Conservation (phyloP, 2,888 invertebrate genomes). For the Polyommatus icarus region DNA sequence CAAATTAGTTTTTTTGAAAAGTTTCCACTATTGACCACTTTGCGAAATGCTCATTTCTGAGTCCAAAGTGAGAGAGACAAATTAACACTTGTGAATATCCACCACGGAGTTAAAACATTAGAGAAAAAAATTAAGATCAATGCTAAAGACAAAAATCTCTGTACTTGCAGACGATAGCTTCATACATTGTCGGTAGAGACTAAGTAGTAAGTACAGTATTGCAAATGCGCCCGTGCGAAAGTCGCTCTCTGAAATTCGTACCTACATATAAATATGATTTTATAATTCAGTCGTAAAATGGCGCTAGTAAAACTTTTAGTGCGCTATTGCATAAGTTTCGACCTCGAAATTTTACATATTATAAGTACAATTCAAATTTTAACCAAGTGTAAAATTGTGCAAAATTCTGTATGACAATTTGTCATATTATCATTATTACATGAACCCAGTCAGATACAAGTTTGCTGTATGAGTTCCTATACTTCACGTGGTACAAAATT, state of each 20-base stretch:
- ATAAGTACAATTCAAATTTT: neutral
- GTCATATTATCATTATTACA: neutral
- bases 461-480: neutral
- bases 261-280: neutral
- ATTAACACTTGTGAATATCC: too few relatives aligned
- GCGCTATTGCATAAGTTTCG: neutral
- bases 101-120: too few relatives aligned
- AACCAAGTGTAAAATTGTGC: neutral
- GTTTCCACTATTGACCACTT: too few relatives aligned
- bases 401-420: too few relatives aligned
- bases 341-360: neutral
- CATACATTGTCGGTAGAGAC: neutral
- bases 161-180: neutral
- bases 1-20: too few relatives aligned
- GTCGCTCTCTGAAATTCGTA: neutral
- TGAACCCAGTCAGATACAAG: neutral
- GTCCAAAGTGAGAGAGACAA: too few relatives aligned
- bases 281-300: constrained; percentile 8
- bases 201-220: neutral
- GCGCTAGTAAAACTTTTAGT: neutral
- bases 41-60: too few relatives aligned
- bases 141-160: neutral
- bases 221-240: neutral
- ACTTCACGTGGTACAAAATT: neutral
- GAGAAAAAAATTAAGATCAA: too few relatives aligned